Base-by-base conservation (phyloP, 2,888 invertebrate species). In the Eilema sororculum region DNA sequence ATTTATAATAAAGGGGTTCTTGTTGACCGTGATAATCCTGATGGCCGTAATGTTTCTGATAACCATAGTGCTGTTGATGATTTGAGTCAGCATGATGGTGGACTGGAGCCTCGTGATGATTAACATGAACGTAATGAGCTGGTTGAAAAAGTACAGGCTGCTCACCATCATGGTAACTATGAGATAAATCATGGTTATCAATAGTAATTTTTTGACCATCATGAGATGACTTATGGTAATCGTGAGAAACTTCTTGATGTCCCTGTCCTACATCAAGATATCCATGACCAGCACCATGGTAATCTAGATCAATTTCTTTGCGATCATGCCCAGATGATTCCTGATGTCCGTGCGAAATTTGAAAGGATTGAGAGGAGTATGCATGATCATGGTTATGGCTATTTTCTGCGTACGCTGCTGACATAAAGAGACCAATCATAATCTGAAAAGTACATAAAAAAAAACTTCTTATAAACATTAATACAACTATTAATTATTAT, bases 351-450 rank as follows among this genome's bases (percentile, higher is more conserved):
- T 72, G 69, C 12, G 82, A 72, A 12, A 82, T 73, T 28, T 84
- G 86, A 73, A 86, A 84, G 71, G 83, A 88, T 71, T 87, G 86
- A 12, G 88, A 86, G 46, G 85, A 87, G 68, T 83, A 72, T 59
- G 88, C 84, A 67, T 85, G 84, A 37, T 74, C 76, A 20, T 83
- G 80, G 24, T 63, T 73, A 58, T 81, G 81, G 52, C 80, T 76
- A 68, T 90, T 83, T 76, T 90, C 87, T 37, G 87, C 87, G 65
- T 73, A 84, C n/a, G 78, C 88, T 58, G 77, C 82, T 22, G 83
- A 70, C 56, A 86, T 57, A 9, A 81, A 71, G 10, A 80, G 71
- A 30, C 82, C 79, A 41, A 88, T 69, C 65, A 87, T 62, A 57
- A 84, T 71, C 71, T 78, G 59, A 22, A n/a, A 59, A 61, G 62